Conservation (phyloP, 2,113 vertebrate genomes). For the Rhinichthys klamathensis region DNA sequence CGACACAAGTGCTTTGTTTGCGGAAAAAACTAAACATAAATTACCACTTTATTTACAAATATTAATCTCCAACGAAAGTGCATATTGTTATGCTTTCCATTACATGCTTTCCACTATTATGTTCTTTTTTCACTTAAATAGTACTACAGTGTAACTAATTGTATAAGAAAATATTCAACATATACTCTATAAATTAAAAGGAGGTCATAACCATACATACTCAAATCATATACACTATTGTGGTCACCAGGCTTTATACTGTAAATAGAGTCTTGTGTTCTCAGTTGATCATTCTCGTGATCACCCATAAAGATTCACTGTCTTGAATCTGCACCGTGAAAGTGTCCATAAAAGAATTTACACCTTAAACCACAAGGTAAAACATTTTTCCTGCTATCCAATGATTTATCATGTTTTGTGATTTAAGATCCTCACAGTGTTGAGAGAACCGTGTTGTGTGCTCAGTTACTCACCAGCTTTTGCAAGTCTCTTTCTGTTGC, state of each 20-base stretch:
- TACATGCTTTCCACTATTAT: neutral
- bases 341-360: neutral
- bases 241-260: neutral
- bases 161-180: neutral
- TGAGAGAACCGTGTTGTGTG: conserved; percentile 21
- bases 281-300: neutral
- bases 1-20: too few species aligned
- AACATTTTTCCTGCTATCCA: neutral
- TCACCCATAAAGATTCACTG: neutral
- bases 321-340: neutral
- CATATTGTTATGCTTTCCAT: neutral
- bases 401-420: neutral
- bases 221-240: neutral
- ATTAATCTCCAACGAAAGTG: neutral
- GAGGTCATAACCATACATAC: neutral
- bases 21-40: too few species aligned
- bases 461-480: conserved; percentile 56
- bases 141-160: neutral
- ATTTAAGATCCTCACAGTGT: neutral
- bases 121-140: neutral
- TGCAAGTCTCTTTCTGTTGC: conserved; percentile 23
- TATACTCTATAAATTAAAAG: neutral
- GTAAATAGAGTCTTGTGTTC: conserved; percentile 1
- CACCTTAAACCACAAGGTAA: neutral
- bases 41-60: too few species aligned